A percentile compares a stretch with the other conserved stretches of the same genome.
Conservation (phyloP, 2,113 vertebrate genomes). For the Misgurnus mizolepis region DNA sequence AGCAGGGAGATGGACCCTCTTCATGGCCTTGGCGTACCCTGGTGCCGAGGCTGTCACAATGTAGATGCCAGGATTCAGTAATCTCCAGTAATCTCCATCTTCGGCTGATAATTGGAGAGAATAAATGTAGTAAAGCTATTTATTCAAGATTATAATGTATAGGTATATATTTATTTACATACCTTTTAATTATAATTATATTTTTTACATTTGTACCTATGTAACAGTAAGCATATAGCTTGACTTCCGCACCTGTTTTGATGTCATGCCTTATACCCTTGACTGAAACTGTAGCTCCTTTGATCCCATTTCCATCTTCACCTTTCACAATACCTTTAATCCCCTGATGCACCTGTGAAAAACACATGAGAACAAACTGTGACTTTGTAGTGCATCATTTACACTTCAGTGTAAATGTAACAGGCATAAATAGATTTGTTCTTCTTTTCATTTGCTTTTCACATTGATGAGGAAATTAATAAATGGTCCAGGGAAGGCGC, state of each 20-base stretch:
- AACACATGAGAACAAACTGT: conserved; percentile 22
- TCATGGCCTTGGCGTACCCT: conserved; percentile 80
- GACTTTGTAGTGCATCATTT: conserved; percentile 3
- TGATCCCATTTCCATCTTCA: conserved; percentile 83
- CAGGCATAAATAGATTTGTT: not conserved
- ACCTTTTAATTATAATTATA: no score
- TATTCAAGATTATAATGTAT: no score
- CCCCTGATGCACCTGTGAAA: conserved; percentile 85
- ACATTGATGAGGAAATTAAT: not conserved
- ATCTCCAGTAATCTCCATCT: conserved; percentile 90
- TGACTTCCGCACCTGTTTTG: conserved; percentile 77
- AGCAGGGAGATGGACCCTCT: conserved; percentile 82
- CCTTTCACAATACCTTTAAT: conserved; percentile 92
- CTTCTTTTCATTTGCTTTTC: not conserved
- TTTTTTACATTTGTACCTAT: no score
- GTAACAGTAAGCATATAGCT: not conserved
- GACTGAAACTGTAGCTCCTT: conserved; percentile 86
- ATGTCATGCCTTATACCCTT: conserved; percentile 87
- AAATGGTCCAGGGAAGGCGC: not conserved
- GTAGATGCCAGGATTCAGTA: conserved; percentile 81
- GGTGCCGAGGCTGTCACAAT: conserved; percentile 81
- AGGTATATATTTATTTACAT: no score
- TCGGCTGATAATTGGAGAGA: conserved; percentile 72
- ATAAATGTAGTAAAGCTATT: not conserved
- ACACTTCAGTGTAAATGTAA: not conserved